Base-by-base conservation (phyloP, 1,140 invertebrate genomes). In the Drosophila novamexicana region DNA sequence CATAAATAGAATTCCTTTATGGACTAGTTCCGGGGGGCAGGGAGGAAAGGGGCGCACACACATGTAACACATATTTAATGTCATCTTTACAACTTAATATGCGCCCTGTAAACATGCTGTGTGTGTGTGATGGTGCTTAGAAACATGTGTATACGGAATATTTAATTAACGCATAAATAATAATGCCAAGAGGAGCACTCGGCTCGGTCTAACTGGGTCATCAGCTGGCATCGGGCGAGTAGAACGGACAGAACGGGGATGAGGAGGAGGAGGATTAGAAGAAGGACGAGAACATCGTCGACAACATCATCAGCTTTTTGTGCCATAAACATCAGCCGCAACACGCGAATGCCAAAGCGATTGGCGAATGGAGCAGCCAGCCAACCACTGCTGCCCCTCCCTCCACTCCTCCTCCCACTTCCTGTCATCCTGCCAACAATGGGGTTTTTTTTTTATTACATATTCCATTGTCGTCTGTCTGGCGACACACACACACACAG, bases 91-190 rank as follows among this genome's bases (percentile, higher is more conserved):
- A 74, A 40, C 50, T 42, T 69, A 68, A 69, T 73, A 50, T 59
- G 54, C 18, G 8, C 47, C 12, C 54, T 44, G 56, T 61, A 56
- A 69, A 69, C 66, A 69, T 74, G 71, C 49, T 69, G 63, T 72
- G 65, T 56, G 66, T 69, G 63, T 72, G 65, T 56, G 66, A 2
- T 2, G 57, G 58, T 62, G 71, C 71, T 68, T 69, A 62, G 54
- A 49, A 74, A 74, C 71, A 74, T 74, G 71, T 74, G 71, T 74
- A 74, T 61, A 57, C 22, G 71, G 71, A 70, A 75, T 77, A 86
- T 89, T 88, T 88, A 88, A 88, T 88, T 88, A 88, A 83, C 52
- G 52, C 52, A 79, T 77, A 77, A 77, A 75, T 75, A 76, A 86
- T 88, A 82, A 73, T 75, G 52, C 62, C 77, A 68, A 88, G 79